Conservation (phyloP, 2,797 vertebrate genomes). For the Staurois parvus region DNA sequence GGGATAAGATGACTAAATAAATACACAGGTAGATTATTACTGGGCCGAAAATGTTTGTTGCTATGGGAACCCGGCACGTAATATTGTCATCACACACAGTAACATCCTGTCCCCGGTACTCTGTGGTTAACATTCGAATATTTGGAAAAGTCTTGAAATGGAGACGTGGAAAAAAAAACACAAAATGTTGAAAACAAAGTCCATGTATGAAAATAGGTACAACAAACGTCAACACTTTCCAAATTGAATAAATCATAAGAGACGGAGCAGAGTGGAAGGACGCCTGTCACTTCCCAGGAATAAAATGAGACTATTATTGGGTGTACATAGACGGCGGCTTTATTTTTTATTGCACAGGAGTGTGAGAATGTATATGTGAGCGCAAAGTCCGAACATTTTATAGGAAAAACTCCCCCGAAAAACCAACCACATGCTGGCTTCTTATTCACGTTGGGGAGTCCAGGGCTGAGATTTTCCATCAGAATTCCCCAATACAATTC, state of each 20-base stretch:
- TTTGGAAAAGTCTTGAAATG: constrained; percentile 12
- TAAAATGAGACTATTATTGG: too few relatives aligned
- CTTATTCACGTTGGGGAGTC: too few relatives aligned
- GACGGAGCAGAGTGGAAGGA: background rate
- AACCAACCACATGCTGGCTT: too few relatives aligned
- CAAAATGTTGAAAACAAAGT: constrained; percentile 1
- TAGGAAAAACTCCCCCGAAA: too few relatives aligned
- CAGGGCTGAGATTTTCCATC: too few relatives aligned
- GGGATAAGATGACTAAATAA: constrained; percentile 11
- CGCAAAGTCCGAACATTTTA: too few relatives aligned
- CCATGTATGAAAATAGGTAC: background rate
- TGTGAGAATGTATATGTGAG: too few relatives aligned
- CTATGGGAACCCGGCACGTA: constrained; percentile 8
- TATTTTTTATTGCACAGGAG: too few relatives aligned
- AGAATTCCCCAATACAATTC: too few relatives aligned
- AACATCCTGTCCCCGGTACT: constrained; percentile 7
- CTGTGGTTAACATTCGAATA: background rate
- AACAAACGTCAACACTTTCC: background rate
- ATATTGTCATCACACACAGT: background rate
- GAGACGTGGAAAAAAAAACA: background rate
- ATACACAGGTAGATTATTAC: constrained; percentile 19
- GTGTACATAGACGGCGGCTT: too few relatives aligned
- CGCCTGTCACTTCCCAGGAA: background rate
- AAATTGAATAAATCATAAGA: background rate
- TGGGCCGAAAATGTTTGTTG: constrained; percentile 19